Percentiles rank a stretch among this genome's conserved stretches.
Evolutionary conservation across 2,113 vertebrate species (phyloP).

Genomic region (Poeciliopsis retropinna): DNA sequence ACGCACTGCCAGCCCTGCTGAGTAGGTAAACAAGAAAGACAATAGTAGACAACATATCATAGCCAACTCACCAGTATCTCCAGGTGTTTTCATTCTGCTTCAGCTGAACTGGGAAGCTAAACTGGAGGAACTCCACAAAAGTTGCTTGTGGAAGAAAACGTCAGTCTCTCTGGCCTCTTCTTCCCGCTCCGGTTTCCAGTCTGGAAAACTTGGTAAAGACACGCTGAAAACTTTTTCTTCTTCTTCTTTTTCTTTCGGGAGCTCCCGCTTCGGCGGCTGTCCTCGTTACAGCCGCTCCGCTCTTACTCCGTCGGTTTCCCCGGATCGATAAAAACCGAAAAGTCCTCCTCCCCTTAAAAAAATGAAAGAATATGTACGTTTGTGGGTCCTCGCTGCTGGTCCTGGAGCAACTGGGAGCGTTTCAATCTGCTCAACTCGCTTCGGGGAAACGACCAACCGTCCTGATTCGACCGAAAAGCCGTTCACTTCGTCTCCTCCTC

Average conservation of each 20-base stretch:
- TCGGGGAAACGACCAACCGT: slow-evolving; percentile 49
- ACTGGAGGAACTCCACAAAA: slow-evolving; percentile 50
- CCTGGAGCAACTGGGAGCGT: slow-evolving; percentile 26
- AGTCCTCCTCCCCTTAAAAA: not conserved
- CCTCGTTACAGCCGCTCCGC: not conserved
- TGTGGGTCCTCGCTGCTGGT: slow-evolving; percentile 25
- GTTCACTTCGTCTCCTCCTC: slow-evolving; percentile 14
- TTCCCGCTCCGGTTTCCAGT: slow-evolving; percentile 42
- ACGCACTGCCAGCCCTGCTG: not conserved
- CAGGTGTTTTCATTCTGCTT: slow-evolving; percentile 76
- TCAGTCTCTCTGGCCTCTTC: slow-evolving; percentile 63
- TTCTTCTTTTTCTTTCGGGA: not conserved
- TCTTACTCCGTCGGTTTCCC: slow-evolving; percentile 13
- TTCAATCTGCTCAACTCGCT: slow-evolving; percentile 47
- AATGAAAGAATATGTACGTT: not conserved
- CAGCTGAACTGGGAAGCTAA: slow-evolving; percentile 22
- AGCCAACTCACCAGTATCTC: slow-evolving; percentile 73
- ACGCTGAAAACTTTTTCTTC: slow-evolving; percentile 54
- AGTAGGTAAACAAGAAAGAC: slow-evolving; percentile 48
- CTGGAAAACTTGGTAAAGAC: slow-evolving; percentile 48
- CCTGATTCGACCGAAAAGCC: slow-evolving; percentile 40
- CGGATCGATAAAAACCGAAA: slow-evolving; percentile 18
- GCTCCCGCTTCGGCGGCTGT: slow-evolving; percentile 35
- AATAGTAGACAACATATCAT: slow-evolving; percentile 36
- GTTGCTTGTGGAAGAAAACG: slow-evolving; percentile 62